phyloP scores from a whole-genome alignment of 2,113 vertebrate species.

The Hippoglossus stenolepis region DNA sequence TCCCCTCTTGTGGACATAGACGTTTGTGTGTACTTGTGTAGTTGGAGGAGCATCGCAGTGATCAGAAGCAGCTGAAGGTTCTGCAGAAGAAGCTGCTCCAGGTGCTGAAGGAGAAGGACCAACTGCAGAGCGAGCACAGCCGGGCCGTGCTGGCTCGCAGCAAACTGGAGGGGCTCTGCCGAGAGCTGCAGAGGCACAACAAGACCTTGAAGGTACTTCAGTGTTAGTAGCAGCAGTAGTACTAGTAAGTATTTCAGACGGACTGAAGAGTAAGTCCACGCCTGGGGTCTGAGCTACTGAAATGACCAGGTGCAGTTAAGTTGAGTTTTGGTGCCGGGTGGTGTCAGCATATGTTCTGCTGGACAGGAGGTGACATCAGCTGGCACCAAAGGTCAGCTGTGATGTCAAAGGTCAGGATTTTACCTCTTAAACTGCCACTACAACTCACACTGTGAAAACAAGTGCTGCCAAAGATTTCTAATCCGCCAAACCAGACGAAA shows the following conservation, averaged over 20 bases:
- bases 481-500: neutral
- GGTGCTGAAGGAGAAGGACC: conserved; percentile 94
- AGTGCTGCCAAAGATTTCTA: neutral
- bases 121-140: conserved; percentile 95
- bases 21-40: conserved; percentile 54
- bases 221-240: neutral
- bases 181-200: conserved; percentile 98
- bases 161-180: conserved; percentile 95
- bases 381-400: conserved; percentile 36
- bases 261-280: neutral
- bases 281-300: neutral
- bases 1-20: no score
- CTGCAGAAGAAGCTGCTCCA: conserved; percentile 93
- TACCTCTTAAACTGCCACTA: conserved; percentile 12
- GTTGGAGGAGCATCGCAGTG: conserved; percentile 93
- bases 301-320: neutral
- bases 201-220: conserved; percentile 93
- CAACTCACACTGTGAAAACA: neutral
- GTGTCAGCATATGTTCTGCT: conserved; percentile 39
- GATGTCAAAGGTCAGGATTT: conserved; percentile 37
- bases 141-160: conserved; percentile 93
- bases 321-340: conserved; percentile 12
- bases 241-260: neutral
- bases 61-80: conserved; percentile 93
- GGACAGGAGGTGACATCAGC: conserved; percentile 45